Evolutionary conservation across 2,888 invertebrate genomes (phyloP).

Genomic region (Rhyacophila evoluta): DNA sequence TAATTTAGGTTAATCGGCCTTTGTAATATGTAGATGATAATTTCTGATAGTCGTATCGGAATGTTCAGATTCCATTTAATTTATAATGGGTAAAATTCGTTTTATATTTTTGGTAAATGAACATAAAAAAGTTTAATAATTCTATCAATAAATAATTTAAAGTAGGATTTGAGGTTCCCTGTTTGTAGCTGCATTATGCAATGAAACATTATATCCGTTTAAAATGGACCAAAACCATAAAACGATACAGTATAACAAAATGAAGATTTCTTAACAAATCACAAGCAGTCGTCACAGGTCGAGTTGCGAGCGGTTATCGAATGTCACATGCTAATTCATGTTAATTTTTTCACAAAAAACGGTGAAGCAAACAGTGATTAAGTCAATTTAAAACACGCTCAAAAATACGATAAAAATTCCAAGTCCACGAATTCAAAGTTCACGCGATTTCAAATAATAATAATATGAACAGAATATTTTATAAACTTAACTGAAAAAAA

Average conservation of each 20-base stretch:
- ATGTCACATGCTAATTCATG: conserved; percentile 15
- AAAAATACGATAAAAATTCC: conserved; percentile 10
- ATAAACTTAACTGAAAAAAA: neutral
- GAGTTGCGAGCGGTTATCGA: neutral
- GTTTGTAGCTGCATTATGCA: neutral
- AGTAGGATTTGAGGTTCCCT: no score
- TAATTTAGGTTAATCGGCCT: no score
- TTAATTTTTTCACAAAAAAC: conserved; percentile 14
- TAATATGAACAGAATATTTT: neutral
- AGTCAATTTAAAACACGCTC: neutral
- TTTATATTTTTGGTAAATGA: no score
- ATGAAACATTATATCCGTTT: neutral
- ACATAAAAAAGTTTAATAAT: no score
- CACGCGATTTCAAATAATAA: neutral
- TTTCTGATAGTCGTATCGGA: no score
- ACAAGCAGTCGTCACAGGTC: neutral
- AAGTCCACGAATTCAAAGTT: neutral
- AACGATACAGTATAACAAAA: no score
- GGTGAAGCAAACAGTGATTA: neutral
- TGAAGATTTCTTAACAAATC: no score
- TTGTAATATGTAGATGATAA: no score
- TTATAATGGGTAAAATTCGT: no score
- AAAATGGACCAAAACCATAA: neutral
- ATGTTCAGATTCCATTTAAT: no score
- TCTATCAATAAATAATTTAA: no score